phyloP scores from a whole-genome alignment of 1,140 invertebrate genomes.

The Dufourea novaeangliae region DNA sequence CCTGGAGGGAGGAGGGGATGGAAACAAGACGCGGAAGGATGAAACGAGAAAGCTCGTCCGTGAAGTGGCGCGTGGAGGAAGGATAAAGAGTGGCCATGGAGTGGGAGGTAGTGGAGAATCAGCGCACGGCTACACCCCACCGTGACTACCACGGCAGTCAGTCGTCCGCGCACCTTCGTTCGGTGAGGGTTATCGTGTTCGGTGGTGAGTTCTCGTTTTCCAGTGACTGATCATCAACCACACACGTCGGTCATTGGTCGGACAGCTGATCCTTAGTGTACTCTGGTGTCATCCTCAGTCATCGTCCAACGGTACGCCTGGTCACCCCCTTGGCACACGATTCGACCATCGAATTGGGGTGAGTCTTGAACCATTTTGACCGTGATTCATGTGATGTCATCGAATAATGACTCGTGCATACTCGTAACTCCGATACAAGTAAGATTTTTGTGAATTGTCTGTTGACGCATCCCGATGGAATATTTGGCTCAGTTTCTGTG shows the following conservation, averaged over 20 bases:
- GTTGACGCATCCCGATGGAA: no score
- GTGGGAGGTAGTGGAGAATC: conserved; percentile 47
- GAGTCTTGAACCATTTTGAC: no score
- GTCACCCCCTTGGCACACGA: neutral
- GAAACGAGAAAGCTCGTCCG: conserved; percentile 22
- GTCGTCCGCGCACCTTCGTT: conserved; percentile 79
- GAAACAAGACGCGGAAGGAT: conserved; percentile 23
- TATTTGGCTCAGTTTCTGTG: no score
- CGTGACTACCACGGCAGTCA: conserved; percentile 69
- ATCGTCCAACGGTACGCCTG: neutral
- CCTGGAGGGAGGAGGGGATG: neutral
- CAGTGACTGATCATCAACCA: conserved; percentile 38
- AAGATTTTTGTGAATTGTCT: no score
- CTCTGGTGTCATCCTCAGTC: neutral
- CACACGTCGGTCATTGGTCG: conserved; percentile 49
- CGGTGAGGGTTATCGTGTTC: conserved; percentile 71
- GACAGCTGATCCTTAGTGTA: conserved; percentile 51
- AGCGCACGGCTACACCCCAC: conserved; percentile 75
- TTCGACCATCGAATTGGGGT: neutral
- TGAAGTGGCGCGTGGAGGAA: conserved; percentile 4
- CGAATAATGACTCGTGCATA: no score
- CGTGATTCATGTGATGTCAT: no score
- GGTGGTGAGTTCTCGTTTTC: conserved; percentile 19
- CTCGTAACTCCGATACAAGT: no score
- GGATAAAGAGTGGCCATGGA: neutral